Evolutionary conservation across 64 coral and sea anemone species (phyloP).

Genomic region (Dendronephthya gigantea): DNA sequence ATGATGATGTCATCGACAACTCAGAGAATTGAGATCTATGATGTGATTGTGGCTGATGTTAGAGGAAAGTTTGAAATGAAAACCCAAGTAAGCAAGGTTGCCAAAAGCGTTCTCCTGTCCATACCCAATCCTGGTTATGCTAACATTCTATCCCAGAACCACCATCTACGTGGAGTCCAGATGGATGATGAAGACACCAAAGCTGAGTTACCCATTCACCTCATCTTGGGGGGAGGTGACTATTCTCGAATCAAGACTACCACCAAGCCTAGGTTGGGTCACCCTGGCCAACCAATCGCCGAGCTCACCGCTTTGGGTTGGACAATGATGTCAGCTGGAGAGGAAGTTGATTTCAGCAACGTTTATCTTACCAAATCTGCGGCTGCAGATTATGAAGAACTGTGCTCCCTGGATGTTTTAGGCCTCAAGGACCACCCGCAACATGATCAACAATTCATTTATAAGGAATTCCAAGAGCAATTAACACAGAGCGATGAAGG

Average conservation of each 20-base stretch:
- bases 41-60: background rate
- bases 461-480: constrained; percentile 36
- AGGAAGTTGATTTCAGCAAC: background rate
- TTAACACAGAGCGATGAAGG: constrained; percentile 22
- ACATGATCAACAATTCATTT: constrained; percentile 17
- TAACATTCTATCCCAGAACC: background rate
- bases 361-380: background rate
- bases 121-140: constrained; percentile 35
- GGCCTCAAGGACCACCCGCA: constrained; percentile 34
- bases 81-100: constrained; percentile 14
- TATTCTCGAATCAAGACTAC: constrained; percentile 39
- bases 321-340: constrained; percentile 33
- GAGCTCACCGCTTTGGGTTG: constrained; percentile 35
- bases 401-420: constrained; percentile 38
- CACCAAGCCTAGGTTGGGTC: constrained; percentile 29
- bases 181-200: constrained; percentile 45
- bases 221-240: constrained; percentile 48
- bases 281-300: constrained; percentile 17
- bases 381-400: constrained; percentile 23
- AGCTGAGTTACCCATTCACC: constrained; percentile 34
- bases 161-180: constrained; percentile 16
- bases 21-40: constrained; percentile 14
- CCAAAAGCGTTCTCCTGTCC: constrained; percentile 20
- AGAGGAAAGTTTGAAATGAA: constrained; percentile 29
- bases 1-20: constrained; percentile 48